Base-by-base conservation (phyloP, 1,140 invertebrate genomes). In the Drosophila pseudoananassae region DNA sequence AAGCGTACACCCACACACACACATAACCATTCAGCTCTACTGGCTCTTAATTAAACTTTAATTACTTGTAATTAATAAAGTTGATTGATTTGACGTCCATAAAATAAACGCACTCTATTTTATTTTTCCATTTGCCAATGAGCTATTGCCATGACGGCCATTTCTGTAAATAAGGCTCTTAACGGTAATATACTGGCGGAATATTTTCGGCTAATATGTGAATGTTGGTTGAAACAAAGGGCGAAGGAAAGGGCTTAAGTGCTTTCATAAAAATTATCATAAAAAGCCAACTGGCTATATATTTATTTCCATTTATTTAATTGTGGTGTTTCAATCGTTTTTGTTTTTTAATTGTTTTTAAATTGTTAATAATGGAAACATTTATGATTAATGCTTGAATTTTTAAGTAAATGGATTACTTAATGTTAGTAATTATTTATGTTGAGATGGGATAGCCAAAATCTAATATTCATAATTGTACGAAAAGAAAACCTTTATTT, bases 51-150 rank as follows among this genome's bases (percentile, higher is more conserved):
- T 84, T 74, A 81, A 85, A 87, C 69, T 87, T 87, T 85, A 85
- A 85, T 87, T 85, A 87, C 82, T 75, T 85, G 77, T 87, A 78
- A 81, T 87, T 87, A 87, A 87, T 81, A 77, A 85, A 70, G 64
- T 77, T 81, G 82, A 75, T 81, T 84, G 82, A 85, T 81, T 69
- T 66, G 45, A 40, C 15, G 51, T 56, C 57, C 54, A 73, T 50
- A 54, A 82, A 73, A 50, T 55, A 57, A 71, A 33, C 29, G 64
- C 65, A 45, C 43, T 73, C 47, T 71, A 23, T 59, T 25, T 20
- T 17, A 8, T 14, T 69, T 17, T 36, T 43, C 49, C 10, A 1
- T 50, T 43, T 25, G 20, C 9, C 8, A 14, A 14, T 10, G 1
- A 46, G n/a, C 51, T 10, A 5, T 12, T 40, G 15, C 29, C 12